These are phyloP conservation scores for Onychomys arenicola DNA, from an alignment of 2,797 vertebrate genomes.

Conservation along the genomic window DNA sequence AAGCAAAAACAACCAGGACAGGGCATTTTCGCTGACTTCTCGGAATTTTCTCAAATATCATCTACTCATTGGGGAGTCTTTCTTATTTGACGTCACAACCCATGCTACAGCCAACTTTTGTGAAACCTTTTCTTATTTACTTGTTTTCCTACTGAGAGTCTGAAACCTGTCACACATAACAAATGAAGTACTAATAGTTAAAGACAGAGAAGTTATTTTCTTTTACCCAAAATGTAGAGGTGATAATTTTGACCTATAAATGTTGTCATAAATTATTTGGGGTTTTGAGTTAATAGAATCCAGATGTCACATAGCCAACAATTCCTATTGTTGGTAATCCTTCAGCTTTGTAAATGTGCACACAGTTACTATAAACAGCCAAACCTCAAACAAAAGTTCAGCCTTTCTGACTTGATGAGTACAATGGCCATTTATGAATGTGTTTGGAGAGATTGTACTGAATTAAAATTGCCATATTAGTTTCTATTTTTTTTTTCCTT, in stretches of 20 bases:
- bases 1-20: background rate
- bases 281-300: background rate
- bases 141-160: background rate
- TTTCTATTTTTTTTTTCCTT: background rate
- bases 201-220: background rate
- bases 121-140: background rate
- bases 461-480: background rate
- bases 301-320: background rate
- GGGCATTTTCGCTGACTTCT: background rate
- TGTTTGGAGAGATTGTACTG: background rate
- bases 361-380: background rate
- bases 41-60: background rate
- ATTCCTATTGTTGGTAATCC: background rate
- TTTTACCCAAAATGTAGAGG: background rate
- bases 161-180: background rate
- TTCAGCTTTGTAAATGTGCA: background rate
- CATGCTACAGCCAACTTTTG: background rate
- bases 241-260: background rate
- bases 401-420: background rate
- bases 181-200: conserved; percentile 12
- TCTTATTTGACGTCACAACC: background rate
- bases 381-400: background rate
- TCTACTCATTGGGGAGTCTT: background rate
- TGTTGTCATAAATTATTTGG: background rate
- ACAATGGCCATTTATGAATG: background rate